Evolutionary conservation across 2,888 invertebrate genomes (phyloP), one percentile per base, ranked within the genome.

Genomic region (Hydropsyche betteni): DNA sequence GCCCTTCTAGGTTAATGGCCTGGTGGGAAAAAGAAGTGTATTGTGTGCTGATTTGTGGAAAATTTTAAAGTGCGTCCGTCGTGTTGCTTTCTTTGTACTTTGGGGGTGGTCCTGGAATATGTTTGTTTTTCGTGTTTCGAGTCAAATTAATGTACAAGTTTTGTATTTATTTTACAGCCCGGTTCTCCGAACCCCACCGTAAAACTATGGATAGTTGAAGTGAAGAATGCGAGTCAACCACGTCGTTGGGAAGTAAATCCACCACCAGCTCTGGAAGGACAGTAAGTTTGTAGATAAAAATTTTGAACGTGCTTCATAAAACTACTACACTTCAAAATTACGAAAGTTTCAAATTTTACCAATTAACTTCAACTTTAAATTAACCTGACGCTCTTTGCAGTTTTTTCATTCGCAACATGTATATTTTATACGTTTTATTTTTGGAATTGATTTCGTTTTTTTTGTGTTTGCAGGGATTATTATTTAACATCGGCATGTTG

Each of bases 401-500:
- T 34, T 36, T 14, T 33, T 7, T 16, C 58, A 24, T 51, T 38
- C n/a, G 14, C 16, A 58, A 16, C 58, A 7, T 58, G 7, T 3
- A 53, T n/a, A 53, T 53, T 5, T 16, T 53, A 12, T 53, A 4
- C n/a, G 16, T 53, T 8, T 3, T n/a, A 10, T 33, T 24, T 64
- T 36, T 38, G 24, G 5, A 44, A 68, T 44, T 74, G 24, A 24
- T 24, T 24, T 24, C 2, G 24, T 2, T 2, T 24, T 24, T 24
- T 24, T 24, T 24, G 2, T 24, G 24, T 78, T 87, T 86, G 55
- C 87, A 96, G 96, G 86, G 97, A 97, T 83, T 93, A 93, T 87
- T 97, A 98, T 87, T 88, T 98, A 84, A 96, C 95, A 84, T 94
- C 95, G 81, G 96, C 96, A 77, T 92, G 93, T 79, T 98, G 97